These are phyloP conservation scores for Mus caroli DNA, from an alignment of 2,797 vertebrate genomes.

Conservation along the genomic window DNA sequence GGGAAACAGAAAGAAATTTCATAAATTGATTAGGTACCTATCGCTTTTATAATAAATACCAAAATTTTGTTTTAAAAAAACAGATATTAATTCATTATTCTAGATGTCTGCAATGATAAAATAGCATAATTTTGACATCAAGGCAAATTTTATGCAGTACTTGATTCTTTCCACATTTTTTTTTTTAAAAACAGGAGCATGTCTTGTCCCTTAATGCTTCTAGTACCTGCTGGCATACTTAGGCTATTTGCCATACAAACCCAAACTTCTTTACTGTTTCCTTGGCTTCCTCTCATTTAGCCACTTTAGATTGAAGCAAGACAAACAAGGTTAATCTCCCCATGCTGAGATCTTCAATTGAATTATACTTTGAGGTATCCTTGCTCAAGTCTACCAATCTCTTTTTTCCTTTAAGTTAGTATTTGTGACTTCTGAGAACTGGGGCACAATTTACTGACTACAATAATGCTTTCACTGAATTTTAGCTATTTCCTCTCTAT, in stretches of 20 bases:
- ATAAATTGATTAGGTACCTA: not conserved
- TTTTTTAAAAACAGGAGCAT: not conserved
- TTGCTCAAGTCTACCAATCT: not conserved
- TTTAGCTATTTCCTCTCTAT: not conserved
- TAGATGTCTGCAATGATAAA: not conserved
- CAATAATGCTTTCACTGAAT: not conserved
- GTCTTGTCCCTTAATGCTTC: not conserved
- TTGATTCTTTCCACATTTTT: not conserved
- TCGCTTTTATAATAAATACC: not conserved
- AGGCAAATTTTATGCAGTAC: not conserved
- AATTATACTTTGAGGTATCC: not conserved
- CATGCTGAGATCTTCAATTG: not conserved
- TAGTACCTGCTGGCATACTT: not conserved
- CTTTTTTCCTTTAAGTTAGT: not conserved
- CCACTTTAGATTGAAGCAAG: not conserved
- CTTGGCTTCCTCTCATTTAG: not conserved
- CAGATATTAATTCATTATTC: not conserved
- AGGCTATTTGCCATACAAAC: not conserved
- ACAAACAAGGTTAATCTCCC: not conserved
- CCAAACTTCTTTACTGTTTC: not conserved
- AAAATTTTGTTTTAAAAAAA: not conserved
- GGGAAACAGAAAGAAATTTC: not conserved
- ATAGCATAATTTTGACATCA: not conserved
- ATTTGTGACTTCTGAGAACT: not conserved
- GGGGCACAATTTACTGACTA: not conserved